Percentiles rank a stretch among this genome's conserved stretches.
These are phyloP conservation scores for Mormyrops attenuatus DNA, from an alignment of 2,797 vertebrate genomes.

Conservation along the genomic window DNA sequence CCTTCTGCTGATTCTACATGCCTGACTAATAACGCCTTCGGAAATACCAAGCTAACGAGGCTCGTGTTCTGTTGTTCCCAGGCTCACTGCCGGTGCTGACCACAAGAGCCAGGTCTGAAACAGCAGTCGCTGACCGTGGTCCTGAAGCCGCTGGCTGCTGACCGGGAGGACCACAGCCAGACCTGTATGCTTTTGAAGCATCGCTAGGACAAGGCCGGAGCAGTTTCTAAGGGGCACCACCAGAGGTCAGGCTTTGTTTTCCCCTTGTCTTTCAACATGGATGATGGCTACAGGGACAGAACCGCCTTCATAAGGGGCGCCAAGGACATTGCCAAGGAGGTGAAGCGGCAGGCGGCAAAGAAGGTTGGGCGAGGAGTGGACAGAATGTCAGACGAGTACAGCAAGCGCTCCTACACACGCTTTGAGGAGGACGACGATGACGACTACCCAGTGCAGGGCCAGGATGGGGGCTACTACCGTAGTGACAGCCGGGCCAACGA, in stretches of 20 bases:
- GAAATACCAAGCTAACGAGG: conserved; percentile 28
- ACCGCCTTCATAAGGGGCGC: conserved; percentile 90
- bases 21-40: neutral
- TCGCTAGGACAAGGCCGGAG: conserved; percentile 43
- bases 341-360: conserved; percentile 85
- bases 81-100: conserved; percentile 26
- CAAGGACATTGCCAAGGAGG: conserved; percentile 95
- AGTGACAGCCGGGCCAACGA: conserved; percentile 73
- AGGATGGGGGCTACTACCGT: conserved; percentile 63
- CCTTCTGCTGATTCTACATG: neutral
- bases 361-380: conserved; percentile 83
- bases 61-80: conserved; percentile 36
- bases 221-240: neutral
- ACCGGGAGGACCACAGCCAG: conserved; percentile 24
- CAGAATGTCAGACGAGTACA: conserved; percentile 83
- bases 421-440: conserved; percentile 86
- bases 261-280: conserved; percentile 60
- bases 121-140: conserved; percentile 44
- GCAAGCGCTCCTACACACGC: conserved; percentile 83
- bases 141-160: conserved; percentile 39
- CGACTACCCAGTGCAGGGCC: conserved; percentile 57
- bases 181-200: conserved; percentile 53
- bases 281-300: conserved; percentile 85
- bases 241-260: neutral
- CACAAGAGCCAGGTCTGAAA: conserved; percentile 22